phyloP scores from a whole-genome alignment of 2,797 vertebrate species.

The Sternotherus odoratus region DNA sequence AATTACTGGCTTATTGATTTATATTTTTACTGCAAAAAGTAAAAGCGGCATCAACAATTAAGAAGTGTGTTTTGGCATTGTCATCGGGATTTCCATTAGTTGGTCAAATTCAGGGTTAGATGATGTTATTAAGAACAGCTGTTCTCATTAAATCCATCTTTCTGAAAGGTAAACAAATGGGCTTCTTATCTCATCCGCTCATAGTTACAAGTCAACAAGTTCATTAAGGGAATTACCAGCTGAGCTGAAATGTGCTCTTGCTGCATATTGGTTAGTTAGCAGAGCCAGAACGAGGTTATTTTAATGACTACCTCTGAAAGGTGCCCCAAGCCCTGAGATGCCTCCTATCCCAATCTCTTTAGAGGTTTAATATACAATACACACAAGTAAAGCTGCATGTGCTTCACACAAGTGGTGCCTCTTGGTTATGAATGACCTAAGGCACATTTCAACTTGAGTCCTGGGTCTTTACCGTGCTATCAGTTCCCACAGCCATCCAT shows the following conservation, averaged over 20 bases:
- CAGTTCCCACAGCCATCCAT: neutral
- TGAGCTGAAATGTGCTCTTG: conserved; percentile 11
- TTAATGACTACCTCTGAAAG: conserved; percentile 7
- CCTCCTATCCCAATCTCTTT: neutral
- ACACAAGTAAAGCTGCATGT: neutral
- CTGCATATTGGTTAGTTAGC: neutral
- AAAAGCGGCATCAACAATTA: conserved; percentile 26
- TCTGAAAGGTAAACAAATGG: conserved; percentile 60
- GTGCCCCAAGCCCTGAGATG: neutral
- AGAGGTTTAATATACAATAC: neutral
- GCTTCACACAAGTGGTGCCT: neutral
- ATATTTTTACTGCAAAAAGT: neutral
- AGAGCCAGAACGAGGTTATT: neutral
- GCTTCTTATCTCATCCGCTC: conserved; percentile 50
- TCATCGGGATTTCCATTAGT: conserved; percentile 65
- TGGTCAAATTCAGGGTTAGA: conserved; percentile 69
- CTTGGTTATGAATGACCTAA: neutral
- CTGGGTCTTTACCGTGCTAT: neutral
- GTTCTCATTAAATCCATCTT: conserved; percentile 46
- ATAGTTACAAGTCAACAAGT: conserved; percentile 50
- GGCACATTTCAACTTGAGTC: neutral
- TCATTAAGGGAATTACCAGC: conserved; percentile 11
- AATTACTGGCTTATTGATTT: neutral
- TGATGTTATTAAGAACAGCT: conserved; percentile 56
- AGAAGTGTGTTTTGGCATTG: conserved; percentile 56